A percentile compares a stretch with the other conserved stretches of the same genome.
These are phyloP conservation scores for Tangara arthus DNA, from an alignment of 2,797 vertebrate species.

Conservation along the genomic window DNA sequence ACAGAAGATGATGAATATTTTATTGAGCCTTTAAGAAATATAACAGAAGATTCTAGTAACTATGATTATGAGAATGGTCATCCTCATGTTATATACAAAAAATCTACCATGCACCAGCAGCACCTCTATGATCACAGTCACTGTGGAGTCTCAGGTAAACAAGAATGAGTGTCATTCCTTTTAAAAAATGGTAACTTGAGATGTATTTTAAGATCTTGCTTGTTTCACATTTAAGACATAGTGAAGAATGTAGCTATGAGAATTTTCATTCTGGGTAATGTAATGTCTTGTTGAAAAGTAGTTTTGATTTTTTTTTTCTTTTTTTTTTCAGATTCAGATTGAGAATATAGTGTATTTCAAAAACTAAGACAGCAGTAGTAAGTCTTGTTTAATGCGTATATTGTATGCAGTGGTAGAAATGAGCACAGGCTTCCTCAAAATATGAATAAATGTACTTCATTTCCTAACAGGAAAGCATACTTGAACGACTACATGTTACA, in stretches of 20 bases:
- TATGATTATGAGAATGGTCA: constrained; percentile 90
- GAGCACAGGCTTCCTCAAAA: background rate
- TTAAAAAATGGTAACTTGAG: background rate
- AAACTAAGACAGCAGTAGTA: background rate
- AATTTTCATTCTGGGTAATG: background rate
- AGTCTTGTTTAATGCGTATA: background rate
- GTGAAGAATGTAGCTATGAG: background rate
- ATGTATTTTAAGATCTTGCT: background rate
- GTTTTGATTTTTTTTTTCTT: background rate
- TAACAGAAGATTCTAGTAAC: constrained; percentile 84
- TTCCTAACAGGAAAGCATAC: background rate
- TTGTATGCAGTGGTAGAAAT: background rate
- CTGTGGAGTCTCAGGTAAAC: constrained; percentile 94
- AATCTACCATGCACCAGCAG: constrained; percentile 87
- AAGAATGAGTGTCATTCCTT: background rate
- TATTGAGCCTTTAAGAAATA: constrained; percentile 96
- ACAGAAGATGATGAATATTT: constrained; percentile 99
- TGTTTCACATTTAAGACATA: background rate
- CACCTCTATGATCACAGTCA: constrained; percentile 87
- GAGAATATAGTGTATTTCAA: background rate
- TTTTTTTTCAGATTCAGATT: background rate
- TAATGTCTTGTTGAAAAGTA: background rate
- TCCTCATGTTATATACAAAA: constrained; percentile 99
- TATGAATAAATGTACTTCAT: background rate
- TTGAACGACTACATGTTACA: background rate